Evolutionary conservation across 2,888 invertebrate species (phyloP).

Genomic region (Lasioglossum oenotherae): DNA sequence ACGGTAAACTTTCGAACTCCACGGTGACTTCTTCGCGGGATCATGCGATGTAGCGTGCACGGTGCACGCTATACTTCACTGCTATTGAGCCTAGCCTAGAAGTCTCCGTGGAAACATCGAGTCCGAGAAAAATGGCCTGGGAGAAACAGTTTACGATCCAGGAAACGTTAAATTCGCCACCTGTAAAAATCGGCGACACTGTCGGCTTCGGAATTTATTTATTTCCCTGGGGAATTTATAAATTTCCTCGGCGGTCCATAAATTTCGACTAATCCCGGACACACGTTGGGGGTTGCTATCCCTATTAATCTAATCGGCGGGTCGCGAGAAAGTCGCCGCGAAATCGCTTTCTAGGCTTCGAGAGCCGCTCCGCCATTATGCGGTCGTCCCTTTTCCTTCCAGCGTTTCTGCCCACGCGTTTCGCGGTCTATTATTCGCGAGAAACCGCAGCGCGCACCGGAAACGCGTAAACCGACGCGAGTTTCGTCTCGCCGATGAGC

Average conservation of each 20-base stretch:
- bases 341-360: constrained; percentile 51
- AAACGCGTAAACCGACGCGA: constrained; percentile 43
- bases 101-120: constrained; percentile 1
- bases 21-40: neutral
- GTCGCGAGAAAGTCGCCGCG: constrained; percentile 52
- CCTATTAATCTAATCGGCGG: constrained; percentile 45
- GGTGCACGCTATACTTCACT: neutral
- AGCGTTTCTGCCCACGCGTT: constrained; percentile 54
- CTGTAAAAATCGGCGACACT: constrained; percentile 40
- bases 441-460: constrained; percentile 30
- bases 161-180: constrained; percentile 1
- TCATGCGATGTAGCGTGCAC: constrained; percentile 1
- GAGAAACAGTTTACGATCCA: constrained; percentile 32
- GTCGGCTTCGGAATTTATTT: constrained; percentile 12
- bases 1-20: constrained; percentile 1
- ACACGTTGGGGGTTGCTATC: constrained; percentile 31
- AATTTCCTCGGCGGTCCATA: constrained; percentile 17
- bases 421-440: constrained; percentile 49
- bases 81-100: neutral
- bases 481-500: constrained; percentile 30
- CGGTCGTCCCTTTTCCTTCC: constrained; percentile 43
- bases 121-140: constrained; percentile 2
- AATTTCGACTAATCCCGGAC: constrained; percentile 46
- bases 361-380: constrained; percentile 33
- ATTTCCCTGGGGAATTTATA: neutral